These are phyloP conservation scores for Drosophila obscura DNA, from an alignment of 1,140 invertebrate species.

Conservation along the genomic window DNA sequence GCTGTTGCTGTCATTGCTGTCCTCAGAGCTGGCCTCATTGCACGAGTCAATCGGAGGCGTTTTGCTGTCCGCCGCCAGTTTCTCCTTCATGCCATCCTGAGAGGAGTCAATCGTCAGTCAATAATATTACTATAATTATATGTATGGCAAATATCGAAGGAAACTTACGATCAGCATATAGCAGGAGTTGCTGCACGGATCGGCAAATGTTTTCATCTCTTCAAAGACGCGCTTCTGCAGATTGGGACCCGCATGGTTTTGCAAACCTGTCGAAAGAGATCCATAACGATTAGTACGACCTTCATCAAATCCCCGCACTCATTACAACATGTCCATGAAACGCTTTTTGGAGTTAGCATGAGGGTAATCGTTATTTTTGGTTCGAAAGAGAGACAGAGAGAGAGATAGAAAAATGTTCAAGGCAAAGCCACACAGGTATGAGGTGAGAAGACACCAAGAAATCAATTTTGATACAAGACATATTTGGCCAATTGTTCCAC, in stretches of 20 bases:
- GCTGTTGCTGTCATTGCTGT: conserved; percentile 94
- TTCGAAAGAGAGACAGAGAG: not conserved
- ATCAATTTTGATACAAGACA: conserved; percentile 68
- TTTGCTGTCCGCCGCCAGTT: conserved; percentile 89
- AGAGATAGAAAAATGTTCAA: conserved; percentile 50
- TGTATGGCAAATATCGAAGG: no score
- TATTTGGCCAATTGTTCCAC: conserved; percentile 63
- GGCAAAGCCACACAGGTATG: conserved; percentile 67
- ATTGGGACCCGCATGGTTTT: conserved; percentile 95
- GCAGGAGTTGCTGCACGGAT: conserved; percentile 94
- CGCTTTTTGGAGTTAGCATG: conserved; percentile 65
- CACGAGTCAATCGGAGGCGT: conserved; percentile 93
- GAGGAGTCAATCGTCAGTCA: not conserved
- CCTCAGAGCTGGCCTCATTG: conserved; percentile 96
- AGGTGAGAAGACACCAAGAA: conserved; percentile 67
- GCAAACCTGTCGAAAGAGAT: conserved; percentile 85
- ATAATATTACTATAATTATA: no score
- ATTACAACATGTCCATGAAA: conserved; percentile 60
- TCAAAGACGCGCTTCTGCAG: conserved; percentile 94
- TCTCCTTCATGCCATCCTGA: conserved; percentile 92
- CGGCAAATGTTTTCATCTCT: conserved; percentile 93
- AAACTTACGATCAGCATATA: conserved; percentile 92
- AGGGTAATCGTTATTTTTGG: conserved; percentile 56
- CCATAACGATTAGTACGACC: not conserved
- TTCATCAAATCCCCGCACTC: no score